These are phyloP conservation scores for Cuniculus paca DNA, from an alignment of 2,797 vertebrate species.

Conservation along the genomic window DNA sequence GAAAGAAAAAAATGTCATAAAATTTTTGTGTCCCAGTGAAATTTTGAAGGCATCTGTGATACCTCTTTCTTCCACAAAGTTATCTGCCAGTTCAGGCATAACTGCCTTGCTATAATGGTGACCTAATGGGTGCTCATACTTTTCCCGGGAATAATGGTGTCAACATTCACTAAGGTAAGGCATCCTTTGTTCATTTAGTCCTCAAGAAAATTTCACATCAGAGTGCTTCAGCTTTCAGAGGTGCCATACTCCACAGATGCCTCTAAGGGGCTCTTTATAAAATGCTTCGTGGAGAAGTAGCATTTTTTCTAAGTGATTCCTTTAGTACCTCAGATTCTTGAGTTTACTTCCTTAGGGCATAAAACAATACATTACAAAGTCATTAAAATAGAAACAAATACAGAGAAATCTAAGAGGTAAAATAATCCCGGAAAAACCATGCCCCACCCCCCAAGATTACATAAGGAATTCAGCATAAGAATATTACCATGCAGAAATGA, in stretches of 20 bases:
- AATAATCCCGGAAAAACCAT: slow-evolving; percentile 59
- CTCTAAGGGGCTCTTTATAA: slow-evolving; percentile 44
- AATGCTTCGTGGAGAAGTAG: not conserved
- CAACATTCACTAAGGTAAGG: not conserved
- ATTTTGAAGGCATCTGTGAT: not conserved
- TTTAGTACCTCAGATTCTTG: slow-evolving; percentile 7
- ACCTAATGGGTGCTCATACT: not conserved
- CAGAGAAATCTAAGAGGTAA: slow-evolving; percentile 61
- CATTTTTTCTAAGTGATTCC: slow-evolving; percentile 56
- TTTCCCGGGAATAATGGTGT: not conserved
- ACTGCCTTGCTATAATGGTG: not conserved
- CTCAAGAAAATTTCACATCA: not conserved
- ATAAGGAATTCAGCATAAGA: slow-evolving; percentile 11
- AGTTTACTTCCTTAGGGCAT: slow-evolving; percentile 2
- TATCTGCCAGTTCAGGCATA: not conserved
- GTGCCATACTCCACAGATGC: not conserved
- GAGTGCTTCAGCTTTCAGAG: not conserved
- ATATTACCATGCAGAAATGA: slow-evolving; percentile 44
- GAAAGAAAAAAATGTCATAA: slow-evolving; percentile 4
- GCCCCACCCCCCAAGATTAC: not conserved
- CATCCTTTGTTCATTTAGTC: not conserved
- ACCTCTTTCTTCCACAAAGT: not conserved
- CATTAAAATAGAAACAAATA: slow-evolving; percentile 70
- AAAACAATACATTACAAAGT: slow-evolving; percentile 35
- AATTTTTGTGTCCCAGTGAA: not conserved